phyloP scores from a whole-genome alignment of 2,888 invertebrate genomes.

The Nipponacmea schrenckii region DNA sequence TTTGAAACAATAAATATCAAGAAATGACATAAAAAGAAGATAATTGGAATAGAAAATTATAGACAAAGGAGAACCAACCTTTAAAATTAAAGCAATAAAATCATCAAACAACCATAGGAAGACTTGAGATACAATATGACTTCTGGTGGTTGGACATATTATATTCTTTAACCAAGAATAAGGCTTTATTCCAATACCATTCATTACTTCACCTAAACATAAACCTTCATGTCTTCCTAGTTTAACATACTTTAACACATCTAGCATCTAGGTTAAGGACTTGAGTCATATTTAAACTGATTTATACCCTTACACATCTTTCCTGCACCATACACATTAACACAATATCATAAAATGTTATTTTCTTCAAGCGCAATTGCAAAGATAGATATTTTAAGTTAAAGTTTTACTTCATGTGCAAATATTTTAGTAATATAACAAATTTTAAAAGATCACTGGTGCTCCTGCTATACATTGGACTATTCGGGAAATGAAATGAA shows the following conservation, averaged over 20 bases:
- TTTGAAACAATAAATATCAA: too few relatives aligned
- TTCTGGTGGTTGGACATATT: constrained; percentile 25
- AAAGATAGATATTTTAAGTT: too few relatives aligned
- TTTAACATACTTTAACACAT: constrained; percentile 34
- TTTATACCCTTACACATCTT: too few relatives aligned
- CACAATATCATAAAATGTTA: too few relatives aligned
- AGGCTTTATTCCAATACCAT: constrained; percentile 39
- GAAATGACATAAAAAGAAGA: too few relatives aligned
- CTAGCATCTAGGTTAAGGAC: constrained; percentile 20
- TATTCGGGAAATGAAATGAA: too few relatives aligned
- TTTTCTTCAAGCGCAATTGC: too few relatives aligned
- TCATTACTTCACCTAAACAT: constrained; percentile 45
- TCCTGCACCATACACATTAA: too few relatives aligned
- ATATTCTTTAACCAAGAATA: constrained; percentile 34
- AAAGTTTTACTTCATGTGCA: too few relatives aligned
- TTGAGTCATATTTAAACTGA: not conserved
- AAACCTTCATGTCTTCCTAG: constrained; percentile 47
- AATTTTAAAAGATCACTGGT: too few relatives aligned
- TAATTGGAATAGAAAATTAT: not conserved
- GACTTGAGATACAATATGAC: constrained; percentile 36
- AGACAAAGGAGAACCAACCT: constrained; percentile 22
- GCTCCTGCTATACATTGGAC: too few relatives aligned
- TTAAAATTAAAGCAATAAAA: constrained; percentile 33
- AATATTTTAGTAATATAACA: too few relatives aligned
- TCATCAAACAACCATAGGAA: constrained; percentile 39